Conservation (phyloP, 1,140 invertebrate genomes). For the Riptortus pedestris region DNA sequence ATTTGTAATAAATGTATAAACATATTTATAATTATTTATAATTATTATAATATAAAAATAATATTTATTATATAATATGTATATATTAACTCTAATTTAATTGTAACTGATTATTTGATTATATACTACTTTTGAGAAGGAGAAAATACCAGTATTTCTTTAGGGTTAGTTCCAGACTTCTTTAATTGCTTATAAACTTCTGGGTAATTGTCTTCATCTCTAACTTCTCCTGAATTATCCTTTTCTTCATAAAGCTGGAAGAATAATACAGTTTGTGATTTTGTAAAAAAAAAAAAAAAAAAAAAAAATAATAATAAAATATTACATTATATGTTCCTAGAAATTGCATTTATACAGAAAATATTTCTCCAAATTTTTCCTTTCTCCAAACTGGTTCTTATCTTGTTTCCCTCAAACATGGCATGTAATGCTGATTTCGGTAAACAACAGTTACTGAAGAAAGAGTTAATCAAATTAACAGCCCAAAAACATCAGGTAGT, state of each 20-base stretch:
- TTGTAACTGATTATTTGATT: background rate
- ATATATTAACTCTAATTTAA: background rate
- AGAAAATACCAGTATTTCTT: constrained; percentile 31
- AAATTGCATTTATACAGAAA: too few species aligned
- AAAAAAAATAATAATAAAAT: too few species aligned
- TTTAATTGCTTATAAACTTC: constrained; percentile 31
- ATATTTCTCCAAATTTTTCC: too few species aligned
- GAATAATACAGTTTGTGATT: too few species aligned
- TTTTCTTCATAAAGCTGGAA: background rate
- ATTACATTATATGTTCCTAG: too few species aligned
- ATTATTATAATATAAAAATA: background rate
- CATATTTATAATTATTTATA: background rate
- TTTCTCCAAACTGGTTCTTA: too few species aligned
- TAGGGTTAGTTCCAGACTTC: constrained; percentile 29
- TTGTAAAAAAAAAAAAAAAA: background rate
- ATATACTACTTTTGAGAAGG: constrained; percentile 6
- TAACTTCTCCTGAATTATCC: constrained; percentile 25
- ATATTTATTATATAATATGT: background rate
- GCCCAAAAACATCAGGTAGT: too few species aligned
- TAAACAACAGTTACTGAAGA: too few species aligned
- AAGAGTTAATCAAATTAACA: too few species aligned
- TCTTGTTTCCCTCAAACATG: too few species aligned
- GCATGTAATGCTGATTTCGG: too few species aligned
- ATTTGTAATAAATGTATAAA: background rate
- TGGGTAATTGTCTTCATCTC: constrained; percentile 31